Percentiles rank a stretch among this genome's conserved stretches.
Conservation (phyloP, 2,113 vertebrate genomes). For the Panthera leo region DNA sequence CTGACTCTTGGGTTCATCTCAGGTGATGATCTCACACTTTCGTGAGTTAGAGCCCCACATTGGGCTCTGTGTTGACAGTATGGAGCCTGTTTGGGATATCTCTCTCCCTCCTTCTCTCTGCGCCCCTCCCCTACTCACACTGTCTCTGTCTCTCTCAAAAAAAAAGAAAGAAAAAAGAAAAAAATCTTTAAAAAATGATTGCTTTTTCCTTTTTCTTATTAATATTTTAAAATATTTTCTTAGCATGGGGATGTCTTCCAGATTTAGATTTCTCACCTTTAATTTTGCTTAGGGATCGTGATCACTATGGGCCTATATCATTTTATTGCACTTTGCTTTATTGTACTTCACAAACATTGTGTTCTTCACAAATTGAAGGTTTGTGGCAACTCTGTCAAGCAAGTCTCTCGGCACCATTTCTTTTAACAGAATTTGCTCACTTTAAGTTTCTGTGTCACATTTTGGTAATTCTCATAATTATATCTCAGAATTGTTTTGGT, state of each 20-base stretch:
- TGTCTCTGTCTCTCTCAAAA: too few relatives aligned
- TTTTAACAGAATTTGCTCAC: neutral
- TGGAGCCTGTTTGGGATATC: too few relatives aligned
- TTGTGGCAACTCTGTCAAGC: neutral
- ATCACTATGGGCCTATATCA: neutral
- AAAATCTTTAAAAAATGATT: neutral
- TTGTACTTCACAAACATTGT: neutral
- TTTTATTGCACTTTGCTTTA: neutral
- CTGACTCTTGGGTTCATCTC: too few relatives aligned
- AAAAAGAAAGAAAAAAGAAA: too few relatives aligned
- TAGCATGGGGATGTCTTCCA: neutral
- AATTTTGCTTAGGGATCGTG: neutral
- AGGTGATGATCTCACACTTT: too few relatives aligned
- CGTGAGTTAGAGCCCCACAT: too few relatives aligned
- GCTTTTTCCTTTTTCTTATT: neutral
- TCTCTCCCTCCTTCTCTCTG: too few relatives aligned
- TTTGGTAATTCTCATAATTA: neutral
- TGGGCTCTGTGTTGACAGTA: too few relatives aligned
- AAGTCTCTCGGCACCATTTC: neutral
- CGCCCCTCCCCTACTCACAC: too few relatives aligned
- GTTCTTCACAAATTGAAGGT: neutral
- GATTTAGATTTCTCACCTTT: slow-evolving; percentile 1
- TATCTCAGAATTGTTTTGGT: neutral
- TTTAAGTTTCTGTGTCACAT: neutral
- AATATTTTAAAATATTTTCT: slow-evolving; percentile 28